These are phyloP conservation scores for Geopemphigus sp. DNA, from an alignment of 1,140 invertebrate species.

Conservation along the genomic window DNA sequence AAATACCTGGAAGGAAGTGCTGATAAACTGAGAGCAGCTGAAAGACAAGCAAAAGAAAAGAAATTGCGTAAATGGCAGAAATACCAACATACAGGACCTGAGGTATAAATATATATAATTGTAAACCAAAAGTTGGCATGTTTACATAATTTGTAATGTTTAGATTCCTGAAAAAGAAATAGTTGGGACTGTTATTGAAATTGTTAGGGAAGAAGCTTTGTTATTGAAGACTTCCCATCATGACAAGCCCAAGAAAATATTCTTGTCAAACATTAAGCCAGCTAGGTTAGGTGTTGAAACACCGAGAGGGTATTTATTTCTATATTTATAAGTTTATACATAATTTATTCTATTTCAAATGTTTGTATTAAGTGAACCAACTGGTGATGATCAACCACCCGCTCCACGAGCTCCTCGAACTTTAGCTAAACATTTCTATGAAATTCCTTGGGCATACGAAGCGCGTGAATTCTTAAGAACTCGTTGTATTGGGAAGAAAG, in stretches of 20 bases:
- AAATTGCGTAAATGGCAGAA: constrained; percentile 86
- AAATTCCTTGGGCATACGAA: constrained; percentile 97
- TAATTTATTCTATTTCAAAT: constrained; percentile 9
- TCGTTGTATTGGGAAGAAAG: constrained; percentile 93
- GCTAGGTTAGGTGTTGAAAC: constrained; percentile 64
- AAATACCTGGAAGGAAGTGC: constrained; percentile 76
- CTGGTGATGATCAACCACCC: constrained; percentile 38
- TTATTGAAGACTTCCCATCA: constrained; percentile 73
- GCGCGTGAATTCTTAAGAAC: constrained; percentile 95
- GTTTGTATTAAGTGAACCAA: constrained; percentile 9
- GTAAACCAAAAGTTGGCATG: neutral
- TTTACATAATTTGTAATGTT: neutral
- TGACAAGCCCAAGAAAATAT: constrained; percentile 85
- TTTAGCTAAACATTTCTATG: constrained; percentile 73
- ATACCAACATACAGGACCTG: constrained; percentile 61
- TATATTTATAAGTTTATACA: neutral
- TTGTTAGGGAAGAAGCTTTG: constrained; percentile 91
- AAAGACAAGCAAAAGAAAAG: constrained; percentile 85
- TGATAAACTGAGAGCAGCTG: constrained; percentile 74
- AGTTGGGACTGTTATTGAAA: constrained; percentile 82
- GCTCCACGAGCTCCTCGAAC: constrained; percentile 29
- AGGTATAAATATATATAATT: constrained; percentile 44
- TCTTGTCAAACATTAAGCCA: constrained; percentile 91
- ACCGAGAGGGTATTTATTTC: constrained; percentile 23
- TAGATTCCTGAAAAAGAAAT: constrained; percentile 69